These are phyloP conservation scores for Drosophila mimetica DNA, from an alignment of 2,888 invertebrate genomes.

Conservation along the genomic window DNA sequence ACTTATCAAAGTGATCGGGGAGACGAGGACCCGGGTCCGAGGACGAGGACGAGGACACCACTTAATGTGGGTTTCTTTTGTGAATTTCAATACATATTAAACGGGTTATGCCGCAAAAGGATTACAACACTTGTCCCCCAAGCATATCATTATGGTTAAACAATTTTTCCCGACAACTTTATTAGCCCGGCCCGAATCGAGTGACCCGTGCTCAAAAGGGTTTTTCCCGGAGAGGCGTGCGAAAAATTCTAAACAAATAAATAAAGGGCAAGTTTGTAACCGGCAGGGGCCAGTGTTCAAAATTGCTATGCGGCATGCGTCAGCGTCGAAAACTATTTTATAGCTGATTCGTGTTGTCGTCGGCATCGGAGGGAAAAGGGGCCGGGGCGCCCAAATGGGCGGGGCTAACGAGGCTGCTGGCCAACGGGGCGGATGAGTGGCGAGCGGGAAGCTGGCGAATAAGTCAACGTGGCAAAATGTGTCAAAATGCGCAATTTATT, in stretches of 20 bases:
- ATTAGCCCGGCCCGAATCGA: slow-evolving; percentile 69
- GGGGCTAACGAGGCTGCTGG: slow-evolving; percentile 63
- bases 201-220: slow-evolving; percentile 45
- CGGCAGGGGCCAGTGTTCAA: slow-evolving; percentile 38
- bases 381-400: slow-evolving; percentile 33
- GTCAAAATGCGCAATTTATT: slow-evolving; percentile 83
- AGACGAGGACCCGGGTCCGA: slow-evolving; percentile 14
- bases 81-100: slow-evolving; percentile 77
- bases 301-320: slow-evolving; percentile 79
- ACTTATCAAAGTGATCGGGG: slow-evolving; percentile 76
- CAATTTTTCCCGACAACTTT: slow-evolving; percentile 78
- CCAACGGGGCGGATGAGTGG: slow-evolving; percentile 31
- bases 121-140: slow-evolving; percentile 74
- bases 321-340: slow-evolving; percentile 76
- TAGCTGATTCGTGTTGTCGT: slow-evolving; percentile 79
- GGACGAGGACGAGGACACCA: slow-evolving; percentile 46
- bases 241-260: slow-evolving; percentile 76
- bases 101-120: slow-evolving; percentile 79
- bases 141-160: slow-evolving; percentile 81
- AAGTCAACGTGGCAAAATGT: slow-evolving; percentile 82
- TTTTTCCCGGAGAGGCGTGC: slow-evolving; percentile 66
- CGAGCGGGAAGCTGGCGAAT: slow-evolving; percentile 49
- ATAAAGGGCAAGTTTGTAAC: slow-evolving; percentile 66
- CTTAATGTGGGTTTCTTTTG: slow-evolving; percentile 73
- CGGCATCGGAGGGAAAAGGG: slow-evolving; percentile 38